phyloP scores from a whole-genome alignment of 1,140 invertebrate genomes.

The Drosophila burlai region DNA sequence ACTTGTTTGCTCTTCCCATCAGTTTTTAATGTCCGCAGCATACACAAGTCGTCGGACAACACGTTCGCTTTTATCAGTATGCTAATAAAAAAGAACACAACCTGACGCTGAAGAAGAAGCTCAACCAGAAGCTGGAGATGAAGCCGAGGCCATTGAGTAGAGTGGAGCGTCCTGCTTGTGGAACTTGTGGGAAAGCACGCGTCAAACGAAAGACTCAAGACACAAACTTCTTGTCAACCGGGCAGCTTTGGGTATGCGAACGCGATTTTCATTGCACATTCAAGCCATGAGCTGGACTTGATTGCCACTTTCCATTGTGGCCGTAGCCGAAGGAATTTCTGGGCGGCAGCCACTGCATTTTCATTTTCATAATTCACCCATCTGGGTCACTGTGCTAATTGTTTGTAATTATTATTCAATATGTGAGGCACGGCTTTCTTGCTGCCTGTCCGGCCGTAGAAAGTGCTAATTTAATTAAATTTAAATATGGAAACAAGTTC shows the following conservation, averaged over 20 bases:
- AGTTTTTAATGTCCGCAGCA: slow-evolving; percentile 42
- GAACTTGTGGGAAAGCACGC: slow-evolving; percentile 9
- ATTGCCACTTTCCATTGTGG: slow-evolving; percentile 53
- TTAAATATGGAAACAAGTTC: slow-evolving; percentile 63
- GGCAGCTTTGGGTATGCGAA: slow-evolving; percentile 18
- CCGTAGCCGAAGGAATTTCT: slow-evolving; percentile 30
- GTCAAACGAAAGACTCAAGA: slow-evolving; percentile 61
- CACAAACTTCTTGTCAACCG: slow-evolving; percentile 56
- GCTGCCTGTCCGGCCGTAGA: slow-evolving; percentile 44
- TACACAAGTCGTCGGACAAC: slow-evolving; percentile 36
- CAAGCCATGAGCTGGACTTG: slow-evolving; percentile 17
- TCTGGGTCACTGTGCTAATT: slow-evolving; percentile 78
- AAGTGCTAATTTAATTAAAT: slow-evolving; percentile 79
- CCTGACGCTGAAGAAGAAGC: slow-evolving; percentile 9
- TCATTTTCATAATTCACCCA: slow-evolving; percentile 62
- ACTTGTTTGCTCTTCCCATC: slow-evolving; percentile 70
- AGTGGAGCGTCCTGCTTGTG: slow-evolving; percentile 40
- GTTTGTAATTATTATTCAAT: slow-evolving; percentile 80
- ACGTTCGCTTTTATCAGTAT: slow-evolving; percentile 69
- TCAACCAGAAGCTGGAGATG: slow-evolving; percentile 11
- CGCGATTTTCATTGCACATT: slow-evolving; percentile 50
- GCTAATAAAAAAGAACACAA: slow-evolving; percentile 64
- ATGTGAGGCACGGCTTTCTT: slow-evolving; percentile 45
- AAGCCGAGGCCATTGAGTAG: slow-evolving; percentile 1
- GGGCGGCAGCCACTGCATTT: slow-evolving; percentile 33